Conservation (phyloP, 2,888 invertebrate genomes). For the Cryptophagus acutangulus region DNA sequence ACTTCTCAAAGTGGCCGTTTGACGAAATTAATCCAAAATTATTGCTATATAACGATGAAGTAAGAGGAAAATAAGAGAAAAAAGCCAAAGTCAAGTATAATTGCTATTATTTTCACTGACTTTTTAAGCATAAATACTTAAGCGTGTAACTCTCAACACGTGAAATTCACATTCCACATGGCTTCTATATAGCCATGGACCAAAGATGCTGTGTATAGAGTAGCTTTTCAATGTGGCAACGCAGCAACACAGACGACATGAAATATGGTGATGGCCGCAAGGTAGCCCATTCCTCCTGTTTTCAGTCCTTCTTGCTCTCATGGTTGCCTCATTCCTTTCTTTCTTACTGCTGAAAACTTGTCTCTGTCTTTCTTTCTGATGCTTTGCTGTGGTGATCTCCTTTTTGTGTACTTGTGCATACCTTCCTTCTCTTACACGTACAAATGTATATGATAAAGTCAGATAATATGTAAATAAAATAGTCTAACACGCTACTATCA, state of each 20-base stretch:
- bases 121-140: conserved; percentile 30
- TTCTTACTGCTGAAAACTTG: conserved; percentile 14
- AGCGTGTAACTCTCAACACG: conserved; percentile 31
- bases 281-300: conserved; percentile 42
- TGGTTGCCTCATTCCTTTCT: conserved; percentile 17
- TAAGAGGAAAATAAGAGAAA: no score
- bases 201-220: conserved; percentile 21
- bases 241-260: conserved; percentile 41
- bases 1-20: no score
- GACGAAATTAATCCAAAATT: no score
- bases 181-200: conserved; percentile 21
- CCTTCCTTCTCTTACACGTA: conserved; percentile 19
- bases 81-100: conserved; percentile 22
- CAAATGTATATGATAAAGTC: conserved; percentile 19
- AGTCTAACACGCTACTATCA: conserved; percentile 19
- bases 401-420: conserved; percentile 15
- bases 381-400: conserved; percentile 13
- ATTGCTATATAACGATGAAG: no score
- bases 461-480: conserved; percentile 24
- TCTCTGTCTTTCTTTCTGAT: no score
- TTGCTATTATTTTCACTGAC: conserved; percentile 34
- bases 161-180: conserved; percentile 34
- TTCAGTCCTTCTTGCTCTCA: conserved; percentile 31
- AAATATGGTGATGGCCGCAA: conserved; percentile 46
- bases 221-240: conserved; percentile 39